These are phyloP conservation scores for Suncus etruscus DNA, from an alignment of 2,113 vertebrate species.

Conservation along the genomic window DNA sequence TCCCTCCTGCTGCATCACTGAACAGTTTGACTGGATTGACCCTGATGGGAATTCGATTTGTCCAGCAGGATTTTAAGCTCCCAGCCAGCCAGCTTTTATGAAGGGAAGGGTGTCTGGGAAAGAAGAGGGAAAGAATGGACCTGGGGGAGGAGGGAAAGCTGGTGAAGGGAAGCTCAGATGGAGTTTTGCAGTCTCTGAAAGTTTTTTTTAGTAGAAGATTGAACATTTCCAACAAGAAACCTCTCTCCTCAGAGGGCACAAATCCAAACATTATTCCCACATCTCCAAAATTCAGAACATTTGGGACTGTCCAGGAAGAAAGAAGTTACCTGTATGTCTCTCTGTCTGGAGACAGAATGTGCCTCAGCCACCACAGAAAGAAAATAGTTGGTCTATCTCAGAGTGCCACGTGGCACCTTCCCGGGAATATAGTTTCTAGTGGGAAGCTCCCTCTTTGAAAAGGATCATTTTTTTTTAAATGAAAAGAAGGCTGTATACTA, in stretches of 20 bases:
- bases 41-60: slow-evolving; percentile 98
- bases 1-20: slow-evolving; percentile 94
- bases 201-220: slow-evolving; percentile 47
- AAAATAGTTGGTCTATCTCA: not conserved
- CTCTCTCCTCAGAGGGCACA: slow-evolving; percentile 7
- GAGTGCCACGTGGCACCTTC: not conserved
- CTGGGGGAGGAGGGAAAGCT: slow-evolving; percentile 76
- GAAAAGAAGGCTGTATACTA: not conserved
- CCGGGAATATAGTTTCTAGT: not conserved
- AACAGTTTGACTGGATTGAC: slow-evolving; percentile 97
- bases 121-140: slow-evolving; percentile 90
- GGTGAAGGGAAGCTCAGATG: slow-evolving; percentile 53
- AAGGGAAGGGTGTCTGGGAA: slow-evolving; percentile 91
- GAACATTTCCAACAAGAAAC: not conserved
- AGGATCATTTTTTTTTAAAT: not conserved
- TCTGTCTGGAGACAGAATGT: not conserved
- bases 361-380: not conserved
- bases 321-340: not conserved
- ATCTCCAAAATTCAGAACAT: not conserved
- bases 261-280: not conserved
- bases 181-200: slow-evolving; percentile 63
- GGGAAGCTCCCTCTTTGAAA: slow-evolving; percentile 1
- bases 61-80: slow-evolving; percentile 98
- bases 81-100: slow-evolving; percentile 98
- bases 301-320: not conserved